Conservation (phyloP, 2,113 vertebrate species). For the Tupaia chinensis region DNA sequence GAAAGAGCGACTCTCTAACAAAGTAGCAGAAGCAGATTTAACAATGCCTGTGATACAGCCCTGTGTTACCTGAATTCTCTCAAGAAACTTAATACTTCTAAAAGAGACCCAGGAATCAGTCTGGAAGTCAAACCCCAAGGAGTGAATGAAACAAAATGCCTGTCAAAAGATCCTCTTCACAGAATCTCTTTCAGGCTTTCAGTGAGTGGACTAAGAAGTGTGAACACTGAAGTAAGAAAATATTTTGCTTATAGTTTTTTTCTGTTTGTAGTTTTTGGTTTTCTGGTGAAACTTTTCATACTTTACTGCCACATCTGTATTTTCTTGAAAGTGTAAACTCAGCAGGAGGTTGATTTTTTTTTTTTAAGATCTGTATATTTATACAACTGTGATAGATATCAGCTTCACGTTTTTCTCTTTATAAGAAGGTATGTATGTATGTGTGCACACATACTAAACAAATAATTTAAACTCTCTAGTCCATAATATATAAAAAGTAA, state of each 20-base stretch:
- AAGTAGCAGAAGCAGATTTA: constrained; percentile 81
- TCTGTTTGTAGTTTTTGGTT: constrained; percentile 90
- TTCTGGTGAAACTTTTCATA: constrained; percentile 91
- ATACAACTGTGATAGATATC: constrained; percentile 85
- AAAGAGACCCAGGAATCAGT: constrained; percentile 80
- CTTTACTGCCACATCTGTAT: constrained; percentile 93
- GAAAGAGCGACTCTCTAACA: constrained; percentile 88
- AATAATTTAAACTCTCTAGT: not conserved
- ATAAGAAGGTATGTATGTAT: constrained; percentile 34
- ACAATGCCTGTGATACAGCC: constrained; percentile 78
- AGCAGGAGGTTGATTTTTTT: constrained; percentile 87
- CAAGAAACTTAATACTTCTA: constrained; percentile 77
- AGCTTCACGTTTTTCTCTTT: constrained; percentile 83
- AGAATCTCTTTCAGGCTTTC: constrained; percentile 79
- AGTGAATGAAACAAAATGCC: constrained; percentile 25
- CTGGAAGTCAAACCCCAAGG: constrained; percentile 32
- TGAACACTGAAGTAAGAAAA: constrained; percentile 84
- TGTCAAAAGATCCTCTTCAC: constrained; percentile 77
- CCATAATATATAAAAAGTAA: not conserved
- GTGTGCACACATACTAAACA: constrained; percentile 40
- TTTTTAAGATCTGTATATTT: constrained; percentile 84
- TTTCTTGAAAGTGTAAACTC: constrained; percentile 91
- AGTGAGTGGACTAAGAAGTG: constrained; percentile 88
- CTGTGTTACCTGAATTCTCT: constrained; percentile 80
- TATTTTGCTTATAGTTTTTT: constrained; percentile 91